A percentile compares a stretch with the other conserved stretches of the same genome.
These are phyloP conservation scores for Machaerirhynchus nigripectus DNA, from an alignment of 2,113 vertebrate genomes.

Conservation along the genomic window DNA sequence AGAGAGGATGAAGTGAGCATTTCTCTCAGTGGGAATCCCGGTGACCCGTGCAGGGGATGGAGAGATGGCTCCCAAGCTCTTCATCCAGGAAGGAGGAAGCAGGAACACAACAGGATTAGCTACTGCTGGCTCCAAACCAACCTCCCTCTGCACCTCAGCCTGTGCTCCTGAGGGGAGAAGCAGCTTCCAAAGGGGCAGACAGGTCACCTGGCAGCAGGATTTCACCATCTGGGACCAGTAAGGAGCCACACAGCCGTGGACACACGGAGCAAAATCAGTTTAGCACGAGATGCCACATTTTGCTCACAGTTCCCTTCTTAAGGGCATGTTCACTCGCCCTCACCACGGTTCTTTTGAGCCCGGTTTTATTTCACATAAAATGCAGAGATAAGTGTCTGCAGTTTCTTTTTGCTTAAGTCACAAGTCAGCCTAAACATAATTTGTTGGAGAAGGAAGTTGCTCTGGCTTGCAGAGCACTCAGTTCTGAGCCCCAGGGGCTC, in stretches of 20 bases:
- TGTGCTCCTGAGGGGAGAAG: background rate
- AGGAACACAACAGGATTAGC: background rate
- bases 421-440: background rate
- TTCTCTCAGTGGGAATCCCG: background rate
- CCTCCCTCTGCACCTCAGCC: background rate
- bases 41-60: background rate
- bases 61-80: background rate
- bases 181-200: background rate
- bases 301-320: background rate
- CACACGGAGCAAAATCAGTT: fast-evolving
- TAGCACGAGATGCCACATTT: fast-evolving
- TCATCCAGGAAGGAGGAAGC: background rate
- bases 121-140: background rate
- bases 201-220: background rate
- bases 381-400: background rate
- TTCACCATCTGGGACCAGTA: background rate
- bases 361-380: background rate
- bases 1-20: background rate
- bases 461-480: background rate
- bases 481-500: background rate
- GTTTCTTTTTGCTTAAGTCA: background rate
- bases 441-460: background rate
- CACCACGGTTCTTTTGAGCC: fast-evolving
- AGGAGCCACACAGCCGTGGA: fast-evolving
- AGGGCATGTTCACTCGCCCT: fast-evolving